Conservation (phyloP, 1,140 invertebrate species). For the Neuroterus valhalla region DNA sequence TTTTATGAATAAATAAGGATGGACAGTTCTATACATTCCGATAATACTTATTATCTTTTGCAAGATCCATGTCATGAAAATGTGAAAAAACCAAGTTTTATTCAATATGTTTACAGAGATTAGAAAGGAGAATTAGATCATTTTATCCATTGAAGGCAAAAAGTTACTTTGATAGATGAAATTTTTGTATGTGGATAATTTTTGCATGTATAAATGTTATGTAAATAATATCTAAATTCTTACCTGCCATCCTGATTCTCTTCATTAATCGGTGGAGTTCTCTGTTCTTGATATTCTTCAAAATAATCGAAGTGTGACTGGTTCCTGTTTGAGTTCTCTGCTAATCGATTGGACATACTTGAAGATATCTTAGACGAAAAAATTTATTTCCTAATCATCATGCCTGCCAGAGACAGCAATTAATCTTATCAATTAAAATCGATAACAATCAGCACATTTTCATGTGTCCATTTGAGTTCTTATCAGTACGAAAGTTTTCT, state of each 20-base stretch:
- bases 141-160: too few species aligned
- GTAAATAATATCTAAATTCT: conserved; percentile 28
- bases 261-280: background rate
- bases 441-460: conserved; percentile 9
- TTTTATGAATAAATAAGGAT: too few species aligned
- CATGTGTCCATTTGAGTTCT: background rate
- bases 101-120: too few species aligned
- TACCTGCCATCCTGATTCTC: conserved; percentile 29
- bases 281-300: background rate
- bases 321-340: background rate
- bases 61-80: too few species aligned
- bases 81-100: too few species aligned
- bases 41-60: too few species aligned
- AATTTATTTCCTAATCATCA: background rate
- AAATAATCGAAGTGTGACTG: background rate
- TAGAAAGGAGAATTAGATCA: too few species aligned
- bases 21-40: too few species aligned
- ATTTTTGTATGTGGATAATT: too few species aligned
- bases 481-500: background rate
- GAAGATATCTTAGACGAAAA: background rate
- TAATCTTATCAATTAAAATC: conserved; percentile 18
- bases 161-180: too few species aligned
- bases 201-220: background rate
- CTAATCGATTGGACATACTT: conserved; percentile 4
- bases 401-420: background rate